Evolutionary conservation across 2,888 invertebrate genomes (phyloP).

Genomic region (Lithophane leautieri): DNA sequence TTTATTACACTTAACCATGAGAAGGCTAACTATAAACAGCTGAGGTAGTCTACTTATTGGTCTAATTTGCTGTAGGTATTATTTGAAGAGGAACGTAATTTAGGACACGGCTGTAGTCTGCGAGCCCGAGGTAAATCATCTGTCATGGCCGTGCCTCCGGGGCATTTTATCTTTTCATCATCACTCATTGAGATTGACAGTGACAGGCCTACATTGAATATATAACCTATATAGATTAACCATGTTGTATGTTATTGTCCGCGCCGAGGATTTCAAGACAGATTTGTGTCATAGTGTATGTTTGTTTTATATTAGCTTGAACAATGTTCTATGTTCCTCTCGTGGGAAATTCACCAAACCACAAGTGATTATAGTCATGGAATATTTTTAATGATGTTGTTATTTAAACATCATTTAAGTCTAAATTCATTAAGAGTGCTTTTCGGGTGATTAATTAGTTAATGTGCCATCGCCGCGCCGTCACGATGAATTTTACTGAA

Average conservation of each 20-base stretch:
- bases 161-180: conserved; percentile 51
- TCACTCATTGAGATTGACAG: conserved; percentile 52
- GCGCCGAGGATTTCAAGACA: conserved; percentile 18
- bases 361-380: conserved; percentile 29
- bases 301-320: conserved; percentile 10
- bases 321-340: conserved; percentile 3
- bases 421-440: conserved; percentile 1
- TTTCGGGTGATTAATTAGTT: conserved; percentile 7
- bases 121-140: conserved; percentile 43
- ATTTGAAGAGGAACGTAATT: conserved; percentile 35
- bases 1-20: conserved; percentile 48
- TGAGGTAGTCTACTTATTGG: conserved; percentile 11
- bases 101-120: conserved; percentile 20
- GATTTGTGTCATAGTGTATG: conserved; percentile 17
- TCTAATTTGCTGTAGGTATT: conserved; percentile 27
- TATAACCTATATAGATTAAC: conserved; percentile 47
- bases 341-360: conserved; percentile 24
- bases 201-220: conserved; percentile 42
- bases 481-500: conserved; percentile 22
- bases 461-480: conserved; percentile 15
- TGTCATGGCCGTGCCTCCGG: conserved; percentile 32
- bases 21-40: conserved; percentile 31
- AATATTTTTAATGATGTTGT: conserved; percentile 19
- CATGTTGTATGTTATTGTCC: conserved; percentile 30
- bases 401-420: conserved; percentile 25